Evolutionary conservation across 2,113 vertebrate species (phyloP), one percentile per base, ranked within the genome.

Genomic region (Suricata suricatta): DNA sequence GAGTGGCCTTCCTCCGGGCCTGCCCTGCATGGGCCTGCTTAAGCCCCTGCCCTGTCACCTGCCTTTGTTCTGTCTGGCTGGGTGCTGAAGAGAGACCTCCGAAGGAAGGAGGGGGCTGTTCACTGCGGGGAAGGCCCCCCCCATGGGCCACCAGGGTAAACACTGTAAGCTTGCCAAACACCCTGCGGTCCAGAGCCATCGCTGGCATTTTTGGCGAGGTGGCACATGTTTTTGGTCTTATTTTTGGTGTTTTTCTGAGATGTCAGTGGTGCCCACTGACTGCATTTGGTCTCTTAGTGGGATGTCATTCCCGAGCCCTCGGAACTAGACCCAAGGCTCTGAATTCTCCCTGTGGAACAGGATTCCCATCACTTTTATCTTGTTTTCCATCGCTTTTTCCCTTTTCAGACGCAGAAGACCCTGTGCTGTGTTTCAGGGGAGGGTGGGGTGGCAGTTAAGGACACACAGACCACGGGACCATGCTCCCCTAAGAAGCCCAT

Each of bases 1-100:
- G 97, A 96, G 98, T 92, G 90, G 97, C 95, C 97, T 97, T 98
- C 97, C 95, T 97, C 95, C 6, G 93, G 88, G 68, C 85, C 63
- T 54, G 88, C 97, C 97, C 95, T 93, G 94, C 90, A 57, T 96
- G 92, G 96, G 96, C 92, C 87, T 41, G n/a, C 57, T 83, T 74
- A 92, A 91, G 2, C 47, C 57, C 0, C 1, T 96, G 72, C 35
- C 96, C 95, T 60, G 44, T 84, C 88, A 60, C 69, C 87, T 81
- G 93, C 77, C 92, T 77, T 29, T 13, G 1, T 79, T 44, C 63
- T 68, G 33, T 21, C 52, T 38, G 47, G 19, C 69, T 92, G 63
- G 84, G 88, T 44, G 38, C 88, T 90, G 52, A 83, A 92, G 80
- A 74, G 95, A 95, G 88, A 16, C 97, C 81, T 95, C 97, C 35